Evolutionary conservation across 2,797 vertebrate genomes (phyloP).

Genomic region (Thunnus albacares): DNA sequence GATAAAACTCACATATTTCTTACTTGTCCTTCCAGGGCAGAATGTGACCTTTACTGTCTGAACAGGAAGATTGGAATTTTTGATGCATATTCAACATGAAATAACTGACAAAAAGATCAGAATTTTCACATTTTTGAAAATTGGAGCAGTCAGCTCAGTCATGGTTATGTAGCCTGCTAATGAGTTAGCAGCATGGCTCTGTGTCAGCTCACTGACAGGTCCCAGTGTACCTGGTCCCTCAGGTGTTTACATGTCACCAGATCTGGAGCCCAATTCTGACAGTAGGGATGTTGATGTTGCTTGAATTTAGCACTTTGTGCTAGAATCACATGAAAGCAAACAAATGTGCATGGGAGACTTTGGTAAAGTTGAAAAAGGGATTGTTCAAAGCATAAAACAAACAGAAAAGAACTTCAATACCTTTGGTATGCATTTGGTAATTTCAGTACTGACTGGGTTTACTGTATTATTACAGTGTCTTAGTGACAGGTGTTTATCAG

Average conservation of each 20-base stretch:
- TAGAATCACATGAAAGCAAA: neutral
- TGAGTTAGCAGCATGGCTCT: slow-evolving; percentile 26
- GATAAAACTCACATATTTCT: neutral
- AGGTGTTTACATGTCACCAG: slow-evolving; percentile 45
- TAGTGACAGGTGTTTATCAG: slow-evolving; percentile 34
- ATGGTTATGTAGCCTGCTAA: slow-evolving; percentile 13
- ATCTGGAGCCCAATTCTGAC: slow-evolving; percentile 39
- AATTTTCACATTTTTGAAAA: slow-evolving; percentile 17
- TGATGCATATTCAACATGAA: neutral
- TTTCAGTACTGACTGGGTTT: neutral
- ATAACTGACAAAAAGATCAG: neutral
- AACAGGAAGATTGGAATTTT: neutral
- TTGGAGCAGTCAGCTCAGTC: slow-evolving; percentile 7
- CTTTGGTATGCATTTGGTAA: neutral
- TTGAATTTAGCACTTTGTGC: slow-evolving; percentile 5
- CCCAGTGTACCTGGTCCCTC: slow-evolving; percentile 23
- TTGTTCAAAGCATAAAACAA: slow-evolving; percentile 7
- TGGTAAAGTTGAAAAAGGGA: neutral
- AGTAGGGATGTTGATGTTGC: neutral
- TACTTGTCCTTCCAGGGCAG: neutral
- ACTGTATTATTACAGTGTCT: neutral
- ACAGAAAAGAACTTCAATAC: neutral
- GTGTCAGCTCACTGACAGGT: slow-evolving; percentile 23
- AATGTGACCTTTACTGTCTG: slow-evolving; percentile 30
- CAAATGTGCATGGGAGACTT: neutral